A percentile compares a stretch with the other conserved stretches of the same genome.
phyloP scores from a whole-genome alignment of 2,888 invertebrate genomes.

The Unio pictorum region DNA sequence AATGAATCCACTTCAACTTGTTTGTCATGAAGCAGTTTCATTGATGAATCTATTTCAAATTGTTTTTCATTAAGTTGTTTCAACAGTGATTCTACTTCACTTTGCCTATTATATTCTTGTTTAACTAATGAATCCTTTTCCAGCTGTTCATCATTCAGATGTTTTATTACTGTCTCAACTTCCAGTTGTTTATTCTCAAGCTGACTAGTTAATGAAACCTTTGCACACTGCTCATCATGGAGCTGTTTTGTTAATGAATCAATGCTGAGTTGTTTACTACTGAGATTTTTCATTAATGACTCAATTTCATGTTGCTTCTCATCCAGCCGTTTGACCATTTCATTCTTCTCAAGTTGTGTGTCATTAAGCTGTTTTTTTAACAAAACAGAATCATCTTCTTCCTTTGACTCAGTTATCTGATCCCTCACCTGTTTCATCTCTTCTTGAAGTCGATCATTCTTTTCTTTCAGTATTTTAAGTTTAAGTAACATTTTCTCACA shows the following conservation, averaged over 20 bases:
- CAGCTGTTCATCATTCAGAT: not conserved
- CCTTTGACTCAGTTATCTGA: constrained; percentile 1
- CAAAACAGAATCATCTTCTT: not conserved
- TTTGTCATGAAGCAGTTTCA: constrained; percentile 6
- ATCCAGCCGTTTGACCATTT: constrained; percentile 5
- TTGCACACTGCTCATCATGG: no score
- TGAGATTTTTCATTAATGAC: not conserved
- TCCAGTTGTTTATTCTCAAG: no score
- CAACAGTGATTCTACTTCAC: constrained; percentile 1
- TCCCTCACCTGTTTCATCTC: constrained; percentile 21
- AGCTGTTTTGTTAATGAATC: no score
- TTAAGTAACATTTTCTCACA: constrained; percentile 79
- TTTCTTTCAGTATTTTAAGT: constrained; percentile 84
- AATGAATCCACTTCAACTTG: constrained; percentile 24
- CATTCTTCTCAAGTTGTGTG: not conserved
- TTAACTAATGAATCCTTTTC: not conserved
- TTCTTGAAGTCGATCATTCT: constrained; percentile 67
- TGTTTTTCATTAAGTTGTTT: constrained; percentile 3
- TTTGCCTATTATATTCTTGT: constrained; percentile 1
- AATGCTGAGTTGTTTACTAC: no score
- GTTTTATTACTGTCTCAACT: not conserved
- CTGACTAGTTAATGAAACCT: no score
- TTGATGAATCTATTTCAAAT: constrained; percentile 1
- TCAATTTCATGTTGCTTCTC: constrained; percentile 8
- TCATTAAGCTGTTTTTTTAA: not conserved